Conservation (phyloP, 2,888 invertebrate genomes). For the Incurvaria masculella region DNA sequence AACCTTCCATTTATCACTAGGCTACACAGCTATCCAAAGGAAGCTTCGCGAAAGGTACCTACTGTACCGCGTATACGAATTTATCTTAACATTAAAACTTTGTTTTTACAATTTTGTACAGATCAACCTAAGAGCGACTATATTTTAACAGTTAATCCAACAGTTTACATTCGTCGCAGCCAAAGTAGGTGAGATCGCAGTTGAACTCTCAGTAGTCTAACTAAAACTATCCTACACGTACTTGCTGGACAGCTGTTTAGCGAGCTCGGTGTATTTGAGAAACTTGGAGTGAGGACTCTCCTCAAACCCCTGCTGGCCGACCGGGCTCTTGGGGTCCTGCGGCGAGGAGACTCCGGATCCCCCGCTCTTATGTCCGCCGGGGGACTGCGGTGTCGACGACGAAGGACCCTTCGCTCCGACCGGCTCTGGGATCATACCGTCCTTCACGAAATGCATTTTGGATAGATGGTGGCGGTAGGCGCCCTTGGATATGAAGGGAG, state of each 20-base stretch:
- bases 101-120: not conserved
- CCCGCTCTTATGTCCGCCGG: conserved; percentile 42
- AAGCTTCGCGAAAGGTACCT: not conserved
- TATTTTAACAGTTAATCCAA: not conserved
- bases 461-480: conserved; percentile 95
- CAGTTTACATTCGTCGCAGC: not conserved
- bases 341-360: conserved; percentile 47
- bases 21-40: not conserved
- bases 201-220: not conserved
- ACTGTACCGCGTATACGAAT: not conserved
- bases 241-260: conserved; percentile 96
- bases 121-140: not conserved
- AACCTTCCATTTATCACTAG: not conserved
- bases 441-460: conserved; percentile 94
- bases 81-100: not conserved
- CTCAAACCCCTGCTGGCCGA: conserved; percentile 63
- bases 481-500: conserved; percentile 94
- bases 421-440: conserved; percentile 80
- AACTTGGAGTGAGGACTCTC: conserved; percentile 97
- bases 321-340: conserved; percentile 57
- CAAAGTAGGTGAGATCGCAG: not conserved
- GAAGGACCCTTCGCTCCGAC: conserved; percentile 59
- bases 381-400: conserved; percentile 31
- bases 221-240: conserved; percentile 66
- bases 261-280: conserved; percentile 97